Conservation (phyloP, 2,113 vertebrate species). For the Xiphophorus hellerii region DNA sequence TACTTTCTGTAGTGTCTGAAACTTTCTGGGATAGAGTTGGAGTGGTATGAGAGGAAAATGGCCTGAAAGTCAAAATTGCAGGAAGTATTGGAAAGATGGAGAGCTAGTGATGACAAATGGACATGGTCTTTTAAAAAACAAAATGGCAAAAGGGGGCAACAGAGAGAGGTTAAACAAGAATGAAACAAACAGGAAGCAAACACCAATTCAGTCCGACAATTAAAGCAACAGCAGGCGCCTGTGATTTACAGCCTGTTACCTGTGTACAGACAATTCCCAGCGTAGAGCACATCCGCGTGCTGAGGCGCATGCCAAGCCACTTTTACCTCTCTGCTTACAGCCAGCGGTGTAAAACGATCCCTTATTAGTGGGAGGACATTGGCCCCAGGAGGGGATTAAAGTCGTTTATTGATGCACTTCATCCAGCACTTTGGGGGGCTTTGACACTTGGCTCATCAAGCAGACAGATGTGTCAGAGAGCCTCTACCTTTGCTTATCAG, state of each 20-base stretch:
- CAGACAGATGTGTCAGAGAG: slow-evolving; percentile 77
- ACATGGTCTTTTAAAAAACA: slow-evolving; percentile 25
- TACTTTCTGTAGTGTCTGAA: slow-evolving; percentile 36
- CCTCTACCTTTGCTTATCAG: slow-evolving; percentile 72
- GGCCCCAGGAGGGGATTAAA: slow-evolving; percentile 80
- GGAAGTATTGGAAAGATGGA: slow-evolving; percentile 16
- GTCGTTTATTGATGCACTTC: slow-evolving; percentile 80
- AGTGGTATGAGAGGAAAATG: slow-evolving; percentile 32
- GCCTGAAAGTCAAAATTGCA: slow-evolving; percentile 40
- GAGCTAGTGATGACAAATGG: slow-evolving; percentile 38
- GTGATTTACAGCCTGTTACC: slow-evolving; percentile 70
- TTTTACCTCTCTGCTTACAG: slow-evolving; percentile 62
- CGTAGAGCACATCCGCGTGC: slow-evolving; percentile 48
- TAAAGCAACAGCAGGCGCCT: slow-evolving; percentile 58
- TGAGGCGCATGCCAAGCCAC: slow-evolving; percentile 69
- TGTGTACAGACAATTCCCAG: slow-evolving; percentile 70
- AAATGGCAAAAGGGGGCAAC: slow-evolving; percentile 35
- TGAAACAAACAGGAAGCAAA: slow-evolving; percentile 37
- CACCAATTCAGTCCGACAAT: slow-evolving; percentile 53
- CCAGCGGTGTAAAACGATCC: slow-evolving; percentile 75
- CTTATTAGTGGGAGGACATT: slow-evolving; percentile 79
- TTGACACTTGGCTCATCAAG: slow-evolving; percentile 80
- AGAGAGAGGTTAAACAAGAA: slow-evolving; percentile 9
- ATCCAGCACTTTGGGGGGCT: slow-evolving; percentile 75
- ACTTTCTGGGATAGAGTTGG: slow-evolving; percentile 52